Conservation (phyloP, 2,797 vertebrate genomes). For the Tarsius wallacei region DNA sequence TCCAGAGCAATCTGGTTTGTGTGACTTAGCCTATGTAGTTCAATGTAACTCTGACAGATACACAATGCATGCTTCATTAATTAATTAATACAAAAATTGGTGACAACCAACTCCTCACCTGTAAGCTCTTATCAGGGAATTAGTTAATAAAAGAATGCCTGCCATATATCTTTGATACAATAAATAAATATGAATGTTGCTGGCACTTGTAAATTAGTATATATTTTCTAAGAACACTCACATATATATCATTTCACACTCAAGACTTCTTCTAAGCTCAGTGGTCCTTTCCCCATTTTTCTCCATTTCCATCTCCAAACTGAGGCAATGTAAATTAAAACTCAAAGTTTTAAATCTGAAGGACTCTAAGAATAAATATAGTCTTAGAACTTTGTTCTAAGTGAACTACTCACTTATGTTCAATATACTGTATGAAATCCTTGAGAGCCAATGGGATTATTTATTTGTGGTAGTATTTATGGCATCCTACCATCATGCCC, state of each 20-base stretch:
- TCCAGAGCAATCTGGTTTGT: neutral
- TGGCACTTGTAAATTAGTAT: neutral
- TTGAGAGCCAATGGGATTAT: neutral
- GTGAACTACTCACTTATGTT: neutral
- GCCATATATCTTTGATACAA: neutral
- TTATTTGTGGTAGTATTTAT: neutral
- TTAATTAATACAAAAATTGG: neutral
- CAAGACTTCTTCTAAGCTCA: neutral
- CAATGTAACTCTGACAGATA: neutral
- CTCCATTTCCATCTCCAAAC: neutral
- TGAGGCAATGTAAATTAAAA: neutral
- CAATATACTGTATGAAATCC: neutral
- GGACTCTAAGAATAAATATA: neutral
- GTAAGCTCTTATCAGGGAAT: neutral
- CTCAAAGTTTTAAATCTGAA: neutral
- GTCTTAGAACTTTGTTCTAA: neutral
- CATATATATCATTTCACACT: neutral
- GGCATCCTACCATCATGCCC: too few species aligned
- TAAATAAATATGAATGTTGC: neutral
- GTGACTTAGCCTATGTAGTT: neutral
- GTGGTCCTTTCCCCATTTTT: neutral
- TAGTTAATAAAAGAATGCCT: constrained; percentile 6
- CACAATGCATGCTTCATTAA: neutral
- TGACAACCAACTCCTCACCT: neutral
- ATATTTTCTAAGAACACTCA: neutral